Percentiles rank a stretch among this genome's conserved stretches.
These are phyloP conservation scores for Dascyllus trimaculatus DNA, from an alignment of 2,113 vertebrate species.

Conservation along the genomic window DNA sequence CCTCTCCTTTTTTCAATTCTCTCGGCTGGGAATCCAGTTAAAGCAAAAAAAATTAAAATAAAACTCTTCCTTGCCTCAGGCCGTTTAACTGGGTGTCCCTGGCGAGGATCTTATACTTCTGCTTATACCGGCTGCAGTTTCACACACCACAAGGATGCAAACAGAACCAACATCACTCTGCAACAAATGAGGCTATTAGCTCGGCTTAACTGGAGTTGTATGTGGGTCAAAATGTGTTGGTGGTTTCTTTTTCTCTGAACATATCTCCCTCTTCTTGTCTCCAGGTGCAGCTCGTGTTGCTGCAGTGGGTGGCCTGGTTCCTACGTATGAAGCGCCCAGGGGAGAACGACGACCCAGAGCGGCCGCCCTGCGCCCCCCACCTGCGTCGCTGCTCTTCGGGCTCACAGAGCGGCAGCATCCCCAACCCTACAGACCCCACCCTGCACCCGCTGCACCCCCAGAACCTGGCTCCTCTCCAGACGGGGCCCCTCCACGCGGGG, in stretches of 20 bases:
- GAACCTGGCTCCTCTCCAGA: slow-evolving; percentile 76
- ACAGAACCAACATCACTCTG: neutral
- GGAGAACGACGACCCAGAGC: slow-evolving; percentile 80
- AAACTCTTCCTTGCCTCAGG: slow-evolving; percentile 43
- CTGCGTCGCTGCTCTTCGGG: slow-evolving; percentile 85
- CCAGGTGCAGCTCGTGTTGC: slow-evolving; percentile 83
- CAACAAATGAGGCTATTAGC: slow-evolving; percentile 20
- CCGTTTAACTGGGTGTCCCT: slow-evolving; percentile 8
- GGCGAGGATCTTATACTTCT: slow-evolving; percentile 17
- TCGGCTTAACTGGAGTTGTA: neutral
- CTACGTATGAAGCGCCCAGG: slow-evolving; percentile 87
- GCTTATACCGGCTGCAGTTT: slow-evolving; percentile 29
- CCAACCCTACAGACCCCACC: slow-evolving; percentile 73
- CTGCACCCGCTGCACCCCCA: slow-evolving; percentile 83
- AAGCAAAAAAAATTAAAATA: neutral
- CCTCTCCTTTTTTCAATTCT: neutral
- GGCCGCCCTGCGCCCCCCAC: slow-evolving; percentile 83
- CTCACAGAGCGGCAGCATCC: slow-evolving; percentile 83
- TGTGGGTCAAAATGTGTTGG: slow-evolving; percentile 30
- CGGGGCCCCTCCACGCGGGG: slow-evolving; percentile 66
- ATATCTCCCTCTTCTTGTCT: neutral
- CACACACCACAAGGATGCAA: slow-evolving; percentile 18
- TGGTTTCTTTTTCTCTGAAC: slow-evolving; percentile 2
- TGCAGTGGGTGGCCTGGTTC: slow-evolving; percentile 89
- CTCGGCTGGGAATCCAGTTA: slow-evolving; percentile 31